phyloP scores from a whole-genome alignment of 1,140 invertebrate genomes.

The Drosophila lini region DNA sequence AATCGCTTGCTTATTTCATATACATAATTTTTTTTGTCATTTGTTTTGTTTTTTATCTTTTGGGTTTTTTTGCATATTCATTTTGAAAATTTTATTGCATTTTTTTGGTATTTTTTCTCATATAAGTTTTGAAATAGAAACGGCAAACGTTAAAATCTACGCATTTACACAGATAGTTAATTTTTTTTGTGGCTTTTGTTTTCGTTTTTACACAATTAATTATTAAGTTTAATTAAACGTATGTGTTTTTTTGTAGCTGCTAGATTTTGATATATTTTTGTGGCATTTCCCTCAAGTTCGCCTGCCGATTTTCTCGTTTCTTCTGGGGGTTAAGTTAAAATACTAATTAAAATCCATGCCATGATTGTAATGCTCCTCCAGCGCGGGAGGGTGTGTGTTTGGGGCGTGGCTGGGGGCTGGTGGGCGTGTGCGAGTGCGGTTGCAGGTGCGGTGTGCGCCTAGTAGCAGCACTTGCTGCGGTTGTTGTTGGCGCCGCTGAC shows the following conservation, averaged over 20 bases:
- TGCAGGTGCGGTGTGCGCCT: slow-evolving; percentile 21
- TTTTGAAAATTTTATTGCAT: slow-evolving; percentile 78
- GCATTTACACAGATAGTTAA: slow-evolving; percentile 68
- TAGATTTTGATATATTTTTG: slow-evolving; percentile 78
- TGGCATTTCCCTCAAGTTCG: slow-evolving; percentile 32
- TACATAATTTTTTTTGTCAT: slow-evolving; percentile 57
- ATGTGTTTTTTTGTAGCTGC: slow-evolving; percentile 55
- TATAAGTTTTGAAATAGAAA: slow-evolving; percentile 69
- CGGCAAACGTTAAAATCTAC: slow-evolving; percentile 80
- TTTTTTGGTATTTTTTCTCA: slow-evolving; percentile 55
- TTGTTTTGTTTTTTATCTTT: slow-evolving; percentile 26
- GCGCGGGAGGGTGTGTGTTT: slow-evolving; percentile 13
- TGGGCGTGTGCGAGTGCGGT: slow-evolving; percentile 11
- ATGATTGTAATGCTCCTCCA: slow-evolving; percentile 66
- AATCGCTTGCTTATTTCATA: slow-evolving; percentile 44
- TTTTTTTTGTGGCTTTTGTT: slow-evolving; percentile 44
- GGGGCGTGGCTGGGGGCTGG: slow-evolving; percentile 1
- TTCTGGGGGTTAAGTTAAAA: slow-evolving; percentile 69
- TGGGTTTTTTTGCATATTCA: slow-evolving; percentile 69
- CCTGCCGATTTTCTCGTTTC: slow-evolving; percentile 39
- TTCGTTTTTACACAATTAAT: slow-evolving; percentile 66
- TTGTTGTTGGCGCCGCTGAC: slow-evolving; percentile 90
- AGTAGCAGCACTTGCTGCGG: slow-evolving; percentile 89
- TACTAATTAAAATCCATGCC: slow-evolving; percentile 80
- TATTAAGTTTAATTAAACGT: slow-evolving; percentile 54